Evolutionary conservation across 2,888 invertebrate species (phyloP), one percentile per base, ranked within the genome.

Genomic region (Phytoseiulus persimilis): DNA sequence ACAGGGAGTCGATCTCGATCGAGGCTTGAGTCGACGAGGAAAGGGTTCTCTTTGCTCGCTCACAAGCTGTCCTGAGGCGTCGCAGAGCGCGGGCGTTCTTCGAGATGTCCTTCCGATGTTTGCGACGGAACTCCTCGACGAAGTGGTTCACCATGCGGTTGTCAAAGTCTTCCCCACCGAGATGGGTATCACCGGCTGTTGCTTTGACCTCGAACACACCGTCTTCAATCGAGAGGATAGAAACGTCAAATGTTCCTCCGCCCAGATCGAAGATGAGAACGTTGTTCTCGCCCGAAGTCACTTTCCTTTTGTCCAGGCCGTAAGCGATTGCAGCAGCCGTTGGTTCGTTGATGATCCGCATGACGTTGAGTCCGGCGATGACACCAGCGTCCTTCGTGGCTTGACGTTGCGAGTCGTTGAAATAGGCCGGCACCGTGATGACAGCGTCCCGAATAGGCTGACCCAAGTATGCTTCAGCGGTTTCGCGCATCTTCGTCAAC

Each of bases 391-490:
- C 92, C 90, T 92, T 93, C 1, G 93, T 93, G 28, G 97, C 95
- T 92, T 95, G 95, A 83, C 95, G 93, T 92, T 95, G 95, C 0
- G 94, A 93, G 92, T 94, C 94, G 92, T 94, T 95, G 93, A 95
- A 95, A 92, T 96, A 96, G 14, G 96, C 96, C 3, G 96, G 96
- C 3, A 96, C 96, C 3, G 96, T 96, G 91, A 96, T 93, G 0
- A 96, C 96, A 2, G 95, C 95, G 92, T 96, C 95, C n/a, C 93
- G 94, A 0, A 95, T 94, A 92, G 91, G 93, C 92, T 90, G 93
- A 18, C 95, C 95, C 90, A 96, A 92, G 92, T 95, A 95, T 0
- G 95, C 95, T 92, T 95, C 95, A 0, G n/a, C n/a, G n/a, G n/a
- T n/a, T n/a, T n/a, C n/a, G n/a, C n/a, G n/a, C n/a, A n/a, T n/a